Evolutionary conservation across 2,797 vertebrate species (phyloP).

Genomic region (Falco biarmicus): DNA sequence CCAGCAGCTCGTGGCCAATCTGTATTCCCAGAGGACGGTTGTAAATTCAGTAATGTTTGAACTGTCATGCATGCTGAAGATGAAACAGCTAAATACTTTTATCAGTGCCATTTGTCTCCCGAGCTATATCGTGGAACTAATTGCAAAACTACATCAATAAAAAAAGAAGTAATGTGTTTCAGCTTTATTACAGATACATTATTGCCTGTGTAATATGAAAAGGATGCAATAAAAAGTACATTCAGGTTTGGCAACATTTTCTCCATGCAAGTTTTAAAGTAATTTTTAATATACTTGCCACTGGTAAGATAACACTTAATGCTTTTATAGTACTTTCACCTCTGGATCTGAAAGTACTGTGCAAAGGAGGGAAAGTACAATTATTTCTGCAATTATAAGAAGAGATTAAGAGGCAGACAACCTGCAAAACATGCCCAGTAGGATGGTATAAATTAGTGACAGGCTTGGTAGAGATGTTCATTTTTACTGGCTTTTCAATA

Average conservation of each 20-base stretch:
- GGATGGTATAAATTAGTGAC: background rate
- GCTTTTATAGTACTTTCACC: background rate
- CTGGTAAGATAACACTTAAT: background rate
- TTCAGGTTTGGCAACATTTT: background rate
- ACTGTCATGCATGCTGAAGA: background rate
- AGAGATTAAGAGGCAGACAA: constrained; percentile 3
- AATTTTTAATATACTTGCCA: constrained; percentile 5
- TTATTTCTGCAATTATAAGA: background rate
- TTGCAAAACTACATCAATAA: constrained; percentile 13
- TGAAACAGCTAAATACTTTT: background rate
- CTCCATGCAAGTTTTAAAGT: background rate
- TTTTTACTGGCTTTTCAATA: background rate
- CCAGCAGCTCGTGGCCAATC: accelerated
- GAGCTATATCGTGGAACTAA: constrained; percentile 14
- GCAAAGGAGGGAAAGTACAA: background rate
- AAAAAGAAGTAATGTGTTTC: background rate
- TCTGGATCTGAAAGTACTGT: background rate
- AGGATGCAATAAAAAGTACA: background rate
- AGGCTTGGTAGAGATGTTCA: background rate
- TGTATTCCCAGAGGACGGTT: background rate
- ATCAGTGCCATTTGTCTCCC: background rate
- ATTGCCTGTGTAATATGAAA: background rate
- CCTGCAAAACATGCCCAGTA: background rate
- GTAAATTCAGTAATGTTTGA: background rate
- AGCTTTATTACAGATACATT: background rate